phyloP scores from a whole-genome alignment of 2,113 vertebrate species.

The Callorhinus ursinus region DNA sequence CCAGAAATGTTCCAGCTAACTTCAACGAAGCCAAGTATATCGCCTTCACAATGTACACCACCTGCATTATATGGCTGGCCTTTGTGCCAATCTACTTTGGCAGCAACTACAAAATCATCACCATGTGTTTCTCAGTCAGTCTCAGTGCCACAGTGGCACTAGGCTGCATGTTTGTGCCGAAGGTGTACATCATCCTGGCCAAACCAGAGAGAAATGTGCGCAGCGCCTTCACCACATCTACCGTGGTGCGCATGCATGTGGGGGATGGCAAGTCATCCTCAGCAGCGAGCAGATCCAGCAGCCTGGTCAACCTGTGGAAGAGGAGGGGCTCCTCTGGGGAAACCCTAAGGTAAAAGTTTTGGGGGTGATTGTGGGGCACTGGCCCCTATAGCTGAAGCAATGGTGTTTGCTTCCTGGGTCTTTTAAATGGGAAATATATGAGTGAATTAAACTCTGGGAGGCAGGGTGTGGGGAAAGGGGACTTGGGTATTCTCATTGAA shows the following conservation, averaged over 20 bases:
- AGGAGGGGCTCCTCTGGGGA: constrained; percentile 96
- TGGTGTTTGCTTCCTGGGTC: not conserved
- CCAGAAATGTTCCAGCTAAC: constrained; percentile 98
- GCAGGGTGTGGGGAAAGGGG: not conserved
- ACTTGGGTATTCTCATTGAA: not conserved
- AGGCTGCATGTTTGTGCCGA: constrained; percentile 98
- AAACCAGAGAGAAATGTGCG: constrained; percentile 99
- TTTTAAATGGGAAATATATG: not conserved
- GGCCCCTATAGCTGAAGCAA: not conserved
- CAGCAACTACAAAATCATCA: constrained; percentile 99
- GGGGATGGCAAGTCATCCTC: constrained; percentile 97
- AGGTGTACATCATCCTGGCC: constrained; percentile 99
- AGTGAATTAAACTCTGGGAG: not conserved
- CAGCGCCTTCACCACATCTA: constrained; percentile 98
- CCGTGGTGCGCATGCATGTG: constrained; percentile 98
- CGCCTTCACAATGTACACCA: constrained; percentile 99
- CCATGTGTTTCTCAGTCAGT: constrained; percentile 99
- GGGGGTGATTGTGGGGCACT: not conserved
- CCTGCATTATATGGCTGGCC: constrained; percentile 99
- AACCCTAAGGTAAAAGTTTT: constrained; percentile 93
- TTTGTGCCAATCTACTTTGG: constrained; percentile 99
- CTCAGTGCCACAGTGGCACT: constrained; percentile 98
- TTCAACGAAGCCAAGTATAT: constrained; percentile 99
- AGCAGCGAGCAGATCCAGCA: constrained; percentile 95
- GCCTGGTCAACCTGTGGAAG: constrained; percentile 97